phyloP scores from a whole-genome alignment of 1,140 invertebrate genomes.

The Eriosoma lanigerum region DNA sequence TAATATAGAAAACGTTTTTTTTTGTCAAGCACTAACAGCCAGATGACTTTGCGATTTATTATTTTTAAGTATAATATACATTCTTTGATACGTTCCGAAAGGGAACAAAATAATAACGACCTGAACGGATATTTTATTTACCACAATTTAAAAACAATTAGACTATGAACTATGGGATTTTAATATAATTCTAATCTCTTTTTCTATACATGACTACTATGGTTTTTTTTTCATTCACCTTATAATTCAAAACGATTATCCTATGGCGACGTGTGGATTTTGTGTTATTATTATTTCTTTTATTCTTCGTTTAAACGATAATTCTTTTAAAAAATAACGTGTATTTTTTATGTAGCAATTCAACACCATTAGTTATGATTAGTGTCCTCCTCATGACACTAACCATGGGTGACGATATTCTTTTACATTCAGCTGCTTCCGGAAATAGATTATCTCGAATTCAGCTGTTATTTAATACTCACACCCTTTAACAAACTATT shows the following conservation, averaged over 20 bases:
- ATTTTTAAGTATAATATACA: neutral
- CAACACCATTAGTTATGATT: too few species aligned
- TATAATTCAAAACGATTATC: neutral
- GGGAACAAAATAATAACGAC: neutral
- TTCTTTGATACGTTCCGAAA: neutral
- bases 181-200: neutral
- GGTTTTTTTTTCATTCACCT: neutral
- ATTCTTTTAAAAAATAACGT: too few species aligned
- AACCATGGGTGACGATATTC: too few species aligned
- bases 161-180: neutral
- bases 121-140: neutral
- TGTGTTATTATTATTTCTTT: neutral
- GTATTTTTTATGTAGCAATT: too few species aligned
- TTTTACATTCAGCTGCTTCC: too few species aligned
- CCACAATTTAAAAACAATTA: slow-evolving; percentile 12
- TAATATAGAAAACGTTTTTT: neutral
- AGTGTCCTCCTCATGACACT: too few species aligned
- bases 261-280: neutral
- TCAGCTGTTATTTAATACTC: too few species aligned
- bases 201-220: neutral
- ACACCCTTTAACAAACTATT: too few species aligned
- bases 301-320: too few species aligned
- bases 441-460: too few species aligned
- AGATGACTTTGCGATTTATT: neutral
- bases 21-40: neutral